phyloP scores from a whole-genome alignment of 2,113 vertebrate genomes.

The Sapajus apella region DNA sequence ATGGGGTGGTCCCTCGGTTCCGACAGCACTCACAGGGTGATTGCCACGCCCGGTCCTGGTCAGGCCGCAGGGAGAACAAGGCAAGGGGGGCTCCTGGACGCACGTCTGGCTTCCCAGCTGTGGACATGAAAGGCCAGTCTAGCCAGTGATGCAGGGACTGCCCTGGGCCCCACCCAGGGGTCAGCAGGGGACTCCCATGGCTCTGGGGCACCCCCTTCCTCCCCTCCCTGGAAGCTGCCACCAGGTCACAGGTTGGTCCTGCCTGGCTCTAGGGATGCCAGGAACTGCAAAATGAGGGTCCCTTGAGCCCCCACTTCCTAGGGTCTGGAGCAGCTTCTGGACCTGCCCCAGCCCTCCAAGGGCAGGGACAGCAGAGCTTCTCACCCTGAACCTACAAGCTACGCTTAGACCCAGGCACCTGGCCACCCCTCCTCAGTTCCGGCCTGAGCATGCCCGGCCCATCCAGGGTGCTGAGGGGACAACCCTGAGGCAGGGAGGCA shows the following conservation, averaged over 20 bases:
- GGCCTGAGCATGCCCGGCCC: neutral
- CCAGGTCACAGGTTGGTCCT: neutral
- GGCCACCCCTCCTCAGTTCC: neutral
- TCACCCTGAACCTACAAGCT: neutral
- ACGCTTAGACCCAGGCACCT: neutral
- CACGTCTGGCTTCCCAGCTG: neutral
- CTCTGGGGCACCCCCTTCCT: neutral
- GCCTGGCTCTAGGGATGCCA: neutral
- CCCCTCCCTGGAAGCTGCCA: fast-evolving
- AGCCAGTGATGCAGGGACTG: neutral
- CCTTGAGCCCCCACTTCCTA: no score
- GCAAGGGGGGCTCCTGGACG: no score
- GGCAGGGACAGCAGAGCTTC: neutral
- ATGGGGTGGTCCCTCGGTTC: neutral
- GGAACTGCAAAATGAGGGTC: no score
- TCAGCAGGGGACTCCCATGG: no score
- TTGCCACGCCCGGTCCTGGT: neutral
- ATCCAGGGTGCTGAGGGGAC: neutral
- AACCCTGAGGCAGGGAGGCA: no score
- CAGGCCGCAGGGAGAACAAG: neutral
- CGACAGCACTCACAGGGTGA: neutral
- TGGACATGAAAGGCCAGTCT: neutral
- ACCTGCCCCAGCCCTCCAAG: neutral
- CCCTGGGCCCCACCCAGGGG: neutral
- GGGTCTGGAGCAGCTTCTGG: no score